phyloP scores from a whole-genome alignment of 2,113 vertebrate species.

The Carettochelys insculpta region DNA sequence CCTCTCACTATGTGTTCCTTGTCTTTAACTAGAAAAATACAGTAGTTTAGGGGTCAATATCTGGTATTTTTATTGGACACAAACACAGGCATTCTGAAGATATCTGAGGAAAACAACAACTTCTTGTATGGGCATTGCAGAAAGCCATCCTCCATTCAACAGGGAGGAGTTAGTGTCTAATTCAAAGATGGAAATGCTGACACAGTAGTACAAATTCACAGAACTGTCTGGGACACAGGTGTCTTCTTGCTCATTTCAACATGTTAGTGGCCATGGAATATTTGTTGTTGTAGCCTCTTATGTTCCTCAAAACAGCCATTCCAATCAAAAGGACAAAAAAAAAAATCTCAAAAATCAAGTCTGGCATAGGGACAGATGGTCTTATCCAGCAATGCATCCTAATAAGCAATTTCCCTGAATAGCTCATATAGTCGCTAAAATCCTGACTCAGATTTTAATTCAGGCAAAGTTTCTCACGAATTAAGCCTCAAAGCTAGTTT shows the following conservation, averaged over 20 bases:
- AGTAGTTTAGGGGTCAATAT: neutral
- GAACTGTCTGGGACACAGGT: neutral
- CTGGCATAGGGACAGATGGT: accelerated
- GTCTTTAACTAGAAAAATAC: neutral
- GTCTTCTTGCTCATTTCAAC: neutral
- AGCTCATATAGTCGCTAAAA: neutral
- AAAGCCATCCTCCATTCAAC: neutral
- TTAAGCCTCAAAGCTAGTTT: neutral
- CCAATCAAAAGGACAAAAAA: too few species aligned
- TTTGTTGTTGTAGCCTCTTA: neutral
- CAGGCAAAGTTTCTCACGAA: neutral
- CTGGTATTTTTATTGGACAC: neutral
- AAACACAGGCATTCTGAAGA: neutral
- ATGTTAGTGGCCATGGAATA: neutral
- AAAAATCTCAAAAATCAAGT: neutral
- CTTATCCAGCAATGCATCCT: neutral
- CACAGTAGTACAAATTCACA: neutral
- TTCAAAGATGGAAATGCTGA: neutral
- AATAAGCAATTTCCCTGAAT: accelerated
- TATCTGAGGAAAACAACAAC: neutral
- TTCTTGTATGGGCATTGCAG: accelerated
- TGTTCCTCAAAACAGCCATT: neutral
- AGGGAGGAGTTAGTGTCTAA: neutral
- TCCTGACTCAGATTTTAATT: neutral
- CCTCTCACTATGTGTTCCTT: neutral